Evolutionary conservation across 2,113 vertebrate species (phyloP).

Genomic region (Marcusenius ussheri): DNA sequence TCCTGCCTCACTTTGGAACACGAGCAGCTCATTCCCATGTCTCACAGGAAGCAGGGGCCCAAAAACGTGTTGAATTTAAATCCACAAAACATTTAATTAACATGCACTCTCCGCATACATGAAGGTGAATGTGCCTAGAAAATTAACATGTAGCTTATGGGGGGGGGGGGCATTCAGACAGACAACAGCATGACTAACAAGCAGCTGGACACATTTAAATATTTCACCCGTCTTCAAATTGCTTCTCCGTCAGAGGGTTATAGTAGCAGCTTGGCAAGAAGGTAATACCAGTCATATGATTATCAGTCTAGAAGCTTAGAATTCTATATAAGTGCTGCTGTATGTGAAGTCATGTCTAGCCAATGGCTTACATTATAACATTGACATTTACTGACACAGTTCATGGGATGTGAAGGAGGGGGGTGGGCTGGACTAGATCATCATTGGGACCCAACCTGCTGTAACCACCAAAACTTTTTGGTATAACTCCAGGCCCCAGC

Average conservation of each 20-base stretch:
- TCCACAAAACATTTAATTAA: not conserved
- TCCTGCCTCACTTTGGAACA: conserved; percentile 14
- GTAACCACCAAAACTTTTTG: not conserved
- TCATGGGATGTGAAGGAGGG: not conserved
- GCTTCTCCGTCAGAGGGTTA: not conserved
- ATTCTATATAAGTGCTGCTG: not conserved
- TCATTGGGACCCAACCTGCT: not conserved
- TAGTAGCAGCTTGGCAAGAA: not conserved
- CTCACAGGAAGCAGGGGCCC: not conserved
- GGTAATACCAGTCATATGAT: not conserved
- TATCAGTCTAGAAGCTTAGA: not conserved
- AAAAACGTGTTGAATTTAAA: not conserved
- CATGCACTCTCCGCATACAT: not conserved
- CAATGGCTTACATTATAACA: not conserved
- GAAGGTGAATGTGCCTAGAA: not conserved
- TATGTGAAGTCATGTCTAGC: not conserved
- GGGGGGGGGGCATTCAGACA: not conserved
- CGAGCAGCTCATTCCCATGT: not conserved
- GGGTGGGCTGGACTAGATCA: not conserved
- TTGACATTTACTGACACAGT: not conserved
- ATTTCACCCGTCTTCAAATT: not conserved
- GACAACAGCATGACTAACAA: not conserved
- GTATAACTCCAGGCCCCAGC: not conserved
- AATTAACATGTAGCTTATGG: not conserved
- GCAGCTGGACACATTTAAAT: not conserved